Conservation (phyloP, 2,888 invertebrate species). For the Amitus sp. region DNA sequence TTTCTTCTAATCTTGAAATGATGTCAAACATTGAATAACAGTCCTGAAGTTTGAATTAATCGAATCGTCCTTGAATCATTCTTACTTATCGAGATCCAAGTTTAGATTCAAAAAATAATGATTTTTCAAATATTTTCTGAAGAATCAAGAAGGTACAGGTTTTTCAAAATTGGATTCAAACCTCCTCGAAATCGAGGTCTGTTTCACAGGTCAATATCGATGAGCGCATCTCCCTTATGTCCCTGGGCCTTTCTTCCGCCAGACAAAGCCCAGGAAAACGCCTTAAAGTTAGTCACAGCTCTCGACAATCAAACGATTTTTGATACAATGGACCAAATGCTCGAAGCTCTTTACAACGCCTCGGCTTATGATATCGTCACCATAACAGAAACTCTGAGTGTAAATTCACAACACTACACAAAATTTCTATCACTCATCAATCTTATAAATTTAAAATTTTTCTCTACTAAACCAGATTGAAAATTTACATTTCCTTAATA, state of each 20-base stretch:
- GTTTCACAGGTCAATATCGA: constrained; percentile 69
- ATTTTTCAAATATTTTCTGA: neutral
- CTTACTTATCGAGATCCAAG: no score
- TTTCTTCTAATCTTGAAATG: no score
- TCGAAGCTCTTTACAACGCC: constrained; percentile 28
- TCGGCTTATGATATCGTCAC: constrained; percentile 31
- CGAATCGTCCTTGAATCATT: no score
- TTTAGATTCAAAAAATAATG: no score
- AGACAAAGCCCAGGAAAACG: constrained; percentile 24
- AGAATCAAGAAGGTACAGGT: no score
- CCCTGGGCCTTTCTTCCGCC: constrained; percentile 54
- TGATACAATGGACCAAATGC: constrained; percentile 22
- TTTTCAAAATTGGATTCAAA: no score
- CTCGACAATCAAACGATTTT: constrained; percentile 40
- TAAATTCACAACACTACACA: constrained; percentile 1
- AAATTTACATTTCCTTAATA: no score
- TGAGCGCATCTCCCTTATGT: constrained; percentile 68
- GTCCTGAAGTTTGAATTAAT: no score
- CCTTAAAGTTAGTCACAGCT: constrained; percentile 53
- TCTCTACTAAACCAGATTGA: no score
- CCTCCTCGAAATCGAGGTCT: constrained; percentile 58
- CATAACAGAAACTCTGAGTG: constrained; percentile 20
- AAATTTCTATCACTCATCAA: no score
- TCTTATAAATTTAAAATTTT: no score
- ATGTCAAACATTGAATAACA: no score